These are phyloP conservation scores for Litocranius walleri DNA, from an alignment of 2,113 vertebrate species.

Conservation along the genomic window DNA sequence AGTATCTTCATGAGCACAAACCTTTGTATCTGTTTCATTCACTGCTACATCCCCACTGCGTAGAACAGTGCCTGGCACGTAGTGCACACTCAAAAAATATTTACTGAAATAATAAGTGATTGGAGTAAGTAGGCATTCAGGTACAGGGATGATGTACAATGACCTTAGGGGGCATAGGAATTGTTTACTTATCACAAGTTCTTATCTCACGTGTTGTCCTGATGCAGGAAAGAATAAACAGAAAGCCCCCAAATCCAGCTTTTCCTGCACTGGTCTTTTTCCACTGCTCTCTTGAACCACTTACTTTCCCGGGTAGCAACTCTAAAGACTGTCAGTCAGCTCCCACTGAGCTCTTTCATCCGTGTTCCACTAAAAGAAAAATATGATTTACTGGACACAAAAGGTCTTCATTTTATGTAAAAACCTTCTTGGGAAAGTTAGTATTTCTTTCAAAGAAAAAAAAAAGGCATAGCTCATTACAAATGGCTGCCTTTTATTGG, in stretches of 20 bases:
- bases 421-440: background rate
- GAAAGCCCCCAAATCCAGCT: background rate
- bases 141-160: background rate
- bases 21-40: background rate
- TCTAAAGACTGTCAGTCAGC: background rate
- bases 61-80: background rate
- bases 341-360: background rate
- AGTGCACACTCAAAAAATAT: background rate
- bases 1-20: background rate
- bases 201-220: background rate
- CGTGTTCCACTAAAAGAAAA: background rate
- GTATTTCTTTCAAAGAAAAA: background rate
- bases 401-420: background rate
- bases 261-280: background rate
- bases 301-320: background rate
- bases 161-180: background rate
- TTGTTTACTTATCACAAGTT: background rate
- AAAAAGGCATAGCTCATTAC: background rate
- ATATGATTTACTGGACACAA: background rate
- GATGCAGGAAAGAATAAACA: background rate
- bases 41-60: background rate
- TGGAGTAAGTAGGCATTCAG: background rate
- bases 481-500: background rate
- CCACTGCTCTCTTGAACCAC: background rate
- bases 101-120: background rate